phyloP scores from a whole-genome alignment of 2,888 invertebrate species.

The Periphyllus acericola region DNA sequence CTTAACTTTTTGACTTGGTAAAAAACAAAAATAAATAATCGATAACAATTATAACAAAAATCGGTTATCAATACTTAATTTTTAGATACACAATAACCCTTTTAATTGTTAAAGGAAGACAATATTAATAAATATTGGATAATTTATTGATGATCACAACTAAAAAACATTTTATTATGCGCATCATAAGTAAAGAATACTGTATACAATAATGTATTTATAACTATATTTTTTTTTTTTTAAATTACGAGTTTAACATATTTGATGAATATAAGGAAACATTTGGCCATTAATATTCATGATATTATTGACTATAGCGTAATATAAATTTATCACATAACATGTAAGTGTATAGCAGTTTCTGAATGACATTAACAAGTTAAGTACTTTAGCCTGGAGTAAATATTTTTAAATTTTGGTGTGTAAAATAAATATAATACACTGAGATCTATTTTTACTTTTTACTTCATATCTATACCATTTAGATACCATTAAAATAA shows the following conservation, averaged over 20 bases:
- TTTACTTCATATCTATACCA: not conserved
- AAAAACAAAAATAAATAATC: constrained; percentile 1
- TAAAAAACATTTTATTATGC: not conserved
- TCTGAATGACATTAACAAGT: not conserved
- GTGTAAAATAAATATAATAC: not conserved
- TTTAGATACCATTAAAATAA: not conserved
- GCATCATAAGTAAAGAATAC: not conserved
- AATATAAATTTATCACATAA: not conserved
- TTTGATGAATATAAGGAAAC: not conserved
- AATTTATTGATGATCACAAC: constrained; percentile 17
- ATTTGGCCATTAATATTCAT: not conserved
- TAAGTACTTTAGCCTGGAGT: not conserved
- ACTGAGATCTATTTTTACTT: not conserved
- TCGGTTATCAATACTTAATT: constrained; percentile 17
- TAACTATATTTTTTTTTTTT: not conserved
- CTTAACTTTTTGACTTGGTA: not conserved
- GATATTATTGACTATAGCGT: not conserved
- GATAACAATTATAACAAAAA: not conserved
- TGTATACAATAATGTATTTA: not conserved
- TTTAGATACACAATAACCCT: constrained; percentile 2
- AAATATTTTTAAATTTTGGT: not conserved
- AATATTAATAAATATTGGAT: constrained; percentile 22
- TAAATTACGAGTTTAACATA: not conserved
- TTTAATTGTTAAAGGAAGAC: constrained; percentile 31
- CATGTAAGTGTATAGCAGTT: not conserved